Percentiles rank a stretch among this genome's conserved stretches.
phyloP scores from a whole-genome alignment of 2,113 vertebrate species.

The Prionailurus viverrinus region DNA sequence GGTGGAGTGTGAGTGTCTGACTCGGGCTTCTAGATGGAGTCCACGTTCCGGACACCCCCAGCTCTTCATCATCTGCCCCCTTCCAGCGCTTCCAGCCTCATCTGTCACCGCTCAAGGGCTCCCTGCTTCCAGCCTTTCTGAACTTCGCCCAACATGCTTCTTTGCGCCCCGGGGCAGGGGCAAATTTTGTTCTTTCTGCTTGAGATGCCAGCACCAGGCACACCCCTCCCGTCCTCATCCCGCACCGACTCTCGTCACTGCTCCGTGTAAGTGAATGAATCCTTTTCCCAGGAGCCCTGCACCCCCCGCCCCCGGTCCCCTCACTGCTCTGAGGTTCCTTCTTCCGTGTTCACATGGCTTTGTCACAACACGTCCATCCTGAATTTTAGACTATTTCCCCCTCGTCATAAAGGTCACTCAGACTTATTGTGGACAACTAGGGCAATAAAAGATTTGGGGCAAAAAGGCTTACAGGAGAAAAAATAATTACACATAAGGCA shows the following conservation, averaged over 20 bases:
- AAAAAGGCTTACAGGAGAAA: not conserved
- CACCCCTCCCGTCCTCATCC: too few species aligned
- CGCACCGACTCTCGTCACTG: not conserved
- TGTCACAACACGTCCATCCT: not conserved
- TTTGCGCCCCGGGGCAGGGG: fast-evolving
- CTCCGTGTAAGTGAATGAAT: fast-evolving
- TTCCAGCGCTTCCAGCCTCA: not conserved
- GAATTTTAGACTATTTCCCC: not conserved
- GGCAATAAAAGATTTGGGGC: not conserved
- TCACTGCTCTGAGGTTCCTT: not conserved
- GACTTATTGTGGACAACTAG: not conserved
- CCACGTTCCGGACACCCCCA: not conserved
- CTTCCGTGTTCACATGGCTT: not conserved
- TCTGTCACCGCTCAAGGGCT: not conserved
- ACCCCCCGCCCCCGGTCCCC: not conserved
- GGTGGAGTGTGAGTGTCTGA: not conserved
- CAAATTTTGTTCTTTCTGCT: not conserved
- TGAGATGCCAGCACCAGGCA: fast-evolving
- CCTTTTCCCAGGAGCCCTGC: not conserved
- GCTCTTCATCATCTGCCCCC: not conserved
- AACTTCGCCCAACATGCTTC: not conserved
- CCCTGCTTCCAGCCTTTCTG: not conserved
- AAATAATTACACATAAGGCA: not conserved
- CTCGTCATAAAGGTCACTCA: not conserved
- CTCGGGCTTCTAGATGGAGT: not conserved